A percentile compares a stretch with the other conserved stretches of the same genome.
phyloP scores from a whole-genome alignment of 2,888 invertebrate genomes.

The Lomographa bimaculata region DNA sequence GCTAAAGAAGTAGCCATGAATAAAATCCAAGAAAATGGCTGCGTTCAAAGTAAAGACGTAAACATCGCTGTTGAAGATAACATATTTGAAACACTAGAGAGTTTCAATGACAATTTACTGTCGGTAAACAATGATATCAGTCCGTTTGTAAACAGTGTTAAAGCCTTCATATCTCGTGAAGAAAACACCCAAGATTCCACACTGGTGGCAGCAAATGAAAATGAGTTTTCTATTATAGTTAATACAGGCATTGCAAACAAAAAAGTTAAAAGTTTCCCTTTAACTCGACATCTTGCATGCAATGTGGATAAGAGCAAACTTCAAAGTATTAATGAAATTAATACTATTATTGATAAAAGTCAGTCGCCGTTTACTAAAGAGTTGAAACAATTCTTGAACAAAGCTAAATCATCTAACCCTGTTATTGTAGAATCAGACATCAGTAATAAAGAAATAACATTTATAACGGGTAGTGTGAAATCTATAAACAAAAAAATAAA shows the following conservation, averaged over 20 bases:
- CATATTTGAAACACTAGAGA: background rate
- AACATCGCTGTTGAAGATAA: background rate
- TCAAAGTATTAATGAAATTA: no score
- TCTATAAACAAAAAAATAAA: no score
- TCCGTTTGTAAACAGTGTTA: conserved; percentile 1
- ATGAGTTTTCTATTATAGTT: conserved; percentile 5
- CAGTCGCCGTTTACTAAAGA: no score
- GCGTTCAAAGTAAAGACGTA: background rate
- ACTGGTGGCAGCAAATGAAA: background rate
- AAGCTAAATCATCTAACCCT: no score
- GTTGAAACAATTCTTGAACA: no score
- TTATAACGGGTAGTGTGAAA: background rate
- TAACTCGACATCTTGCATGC: conserved; percentile 12
- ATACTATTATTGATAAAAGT: no score
- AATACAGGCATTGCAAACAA: conserved; percentile 6
- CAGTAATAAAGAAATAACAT: background rate
- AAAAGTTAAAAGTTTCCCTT: conserved; percentile 1
- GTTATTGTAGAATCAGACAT: background rate
- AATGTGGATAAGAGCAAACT: no score
- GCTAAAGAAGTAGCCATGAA: conserved; percentile 1
- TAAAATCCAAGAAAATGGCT: background rate
- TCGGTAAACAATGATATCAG: conserved; percentile 1
- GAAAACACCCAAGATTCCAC: background rate
- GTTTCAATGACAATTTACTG: conserved; percentile 1
- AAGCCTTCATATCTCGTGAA: background rate